These are phyloP conservation scores for Arrhamphus sclerolepis DNA, from an alignment of 2,797 vertebrate species.

Conservation along the genomic window DNA sequence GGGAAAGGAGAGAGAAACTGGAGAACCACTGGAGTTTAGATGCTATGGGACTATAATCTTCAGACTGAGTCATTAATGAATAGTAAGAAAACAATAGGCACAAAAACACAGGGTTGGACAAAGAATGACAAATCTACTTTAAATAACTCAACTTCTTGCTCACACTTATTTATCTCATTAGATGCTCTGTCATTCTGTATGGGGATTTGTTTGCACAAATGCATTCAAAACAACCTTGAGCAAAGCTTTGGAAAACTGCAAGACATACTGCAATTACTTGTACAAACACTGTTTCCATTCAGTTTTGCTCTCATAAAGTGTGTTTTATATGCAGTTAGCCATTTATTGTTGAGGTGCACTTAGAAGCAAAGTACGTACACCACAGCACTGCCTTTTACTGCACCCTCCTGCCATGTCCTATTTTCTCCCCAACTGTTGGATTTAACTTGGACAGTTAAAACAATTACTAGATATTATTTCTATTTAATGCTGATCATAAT, in stretches of 20 bases:
- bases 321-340: constrained; percentile 18
- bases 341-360: constrained; percentile 4
- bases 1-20: background rate
- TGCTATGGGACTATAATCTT: background rate
- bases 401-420: background rate
- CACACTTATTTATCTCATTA: constrained; percentile 9
- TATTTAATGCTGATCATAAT: background rate
- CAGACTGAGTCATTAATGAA: constrained; percentile 15
- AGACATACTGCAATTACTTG: constrained; percentile 6
- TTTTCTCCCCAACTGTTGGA: background rate
- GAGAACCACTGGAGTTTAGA: constrained; percentile 4
- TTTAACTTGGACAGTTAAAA: background rate
- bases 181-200: too few relatives aligned
- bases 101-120: constrained; percentile 20
- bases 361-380: background rate
- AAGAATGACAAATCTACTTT: constrained; percentile 24
- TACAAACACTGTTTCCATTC: constrained; percentile 11
- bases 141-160: constrained; percentile 2
- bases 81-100: constrained; percentile 20
- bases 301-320: constrained; percentile 12
- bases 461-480: background rate
- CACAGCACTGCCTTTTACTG: background rate
- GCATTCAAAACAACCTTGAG: background rate
- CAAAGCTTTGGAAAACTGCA: background rate
- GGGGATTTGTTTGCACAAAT: too few relatives aligned